Conservation (phyloP, 2,797 vertebrate genomes). For the Cossypha polioptera region DNA sequence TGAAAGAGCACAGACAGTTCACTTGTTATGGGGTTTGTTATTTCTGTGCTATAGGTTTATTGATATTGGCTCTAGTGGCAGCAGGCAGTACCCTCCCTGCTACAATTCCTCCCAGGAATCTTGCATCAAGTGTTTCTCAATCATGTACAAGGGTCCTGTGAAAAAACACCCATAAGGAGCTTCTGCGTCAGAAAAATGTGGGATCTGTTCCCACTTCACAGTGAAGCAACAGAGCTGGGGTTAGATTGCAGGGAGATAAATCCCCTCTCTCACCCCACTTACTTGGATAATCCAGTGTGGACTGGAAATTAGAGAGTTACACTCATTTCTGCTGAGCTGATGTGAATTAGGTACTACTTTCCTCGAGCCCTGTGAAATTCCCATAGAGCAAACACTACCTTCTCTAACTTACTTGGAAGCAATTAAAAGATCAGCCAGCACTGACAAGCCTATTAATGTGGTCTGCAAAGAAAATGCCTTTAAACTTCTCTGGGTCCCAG, state of each 20-base stretch:
- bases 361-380: background rate
- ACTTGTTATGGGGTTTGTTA: background rate
- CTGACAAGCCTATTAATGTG: background rate
- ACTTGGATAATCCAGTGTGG: background rate
- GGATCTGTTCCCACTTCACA: accelerated
- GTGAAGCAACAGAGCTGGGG: background rate
- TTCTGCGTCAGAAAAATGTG: background rate
- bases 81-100: background rate
- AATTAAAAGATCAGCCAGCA: background rate
- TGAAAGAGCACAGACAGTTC: background rate
- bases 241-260: background rate
- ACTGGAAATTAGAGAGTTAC: background rate
- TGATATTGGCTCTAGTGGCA: background rate
- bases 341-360: background rate
- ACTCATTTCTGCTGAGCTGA: background rate
- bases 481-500: background rate
- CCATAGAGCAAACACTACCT: background rate
- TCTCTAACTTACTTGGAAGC: background rate
- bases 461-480: background rate
- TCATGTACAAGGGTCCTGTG: background rate
- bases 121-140: background rate
- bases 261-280: background rate
- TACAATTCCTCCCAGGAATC: background rate
- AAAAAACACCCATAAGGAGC: background rate
- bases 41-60: background rate